Conservation (phyloP, 2,797 vertebrate genomes). For the Ambastaia sidthimunki region DNA sequence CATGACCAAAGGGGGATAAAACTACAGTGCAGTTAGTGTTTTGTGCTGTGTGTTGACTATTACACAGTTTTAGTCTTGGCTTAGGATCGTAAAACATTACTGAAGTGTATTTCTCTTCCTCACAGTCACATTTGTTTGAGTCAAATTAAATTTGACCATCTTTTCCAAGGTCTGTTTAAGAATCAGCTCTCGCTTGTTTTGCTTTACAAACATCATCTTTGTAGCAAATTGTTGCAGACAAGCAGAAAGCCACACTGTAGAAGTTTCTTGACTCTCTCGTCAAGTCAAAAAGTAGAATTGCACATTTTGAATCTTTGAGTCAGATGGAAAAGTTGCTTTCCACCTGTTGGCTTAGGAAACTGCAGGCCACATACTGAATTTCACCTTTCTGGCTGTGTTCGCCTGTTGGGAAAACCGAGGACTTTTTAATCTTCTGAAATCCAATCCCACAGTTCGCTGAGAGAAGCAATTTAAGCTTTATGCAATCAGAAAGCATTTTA, state of each 20-base stretch:
- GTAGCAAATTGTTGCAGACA: neutral
- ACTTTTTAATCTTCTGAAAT: conserved; percentile 44
- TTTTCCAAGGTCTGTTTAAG: neutral
- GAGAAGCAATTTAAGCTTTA: conserved; percentile 43
- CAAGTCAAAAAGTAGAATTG: neutral
- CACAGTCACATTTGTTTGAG: too few relatives aligned
- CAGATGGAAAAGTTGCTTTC: conserved; percentile 22
- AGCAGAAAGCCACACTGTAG: neutral
- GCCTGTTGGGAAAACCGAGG: conserved; percentile 17
- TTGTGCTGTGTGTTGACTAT: too few relatives aligned
- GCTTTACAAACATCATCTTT: neutral
- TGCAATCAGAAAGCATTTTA: conserved; percentile 62
- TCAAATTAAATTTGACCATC: too few relatives aligned
- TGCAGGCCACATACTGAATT: conserved; percentile 21
- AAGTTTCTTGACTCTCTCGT: neutral
- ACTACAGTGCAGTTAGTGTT: too few relatives aligned
- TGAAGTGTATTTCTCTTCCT: too few relatives aligned
- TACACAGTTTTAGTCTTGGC: too few relatives aligned
- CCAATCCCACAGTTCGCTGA: conserved; percentile 24
- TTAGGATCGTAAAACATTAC: too few relatives aligned
- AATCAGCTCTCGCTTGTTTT: neutral
- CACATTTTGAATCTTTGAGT: neutral
- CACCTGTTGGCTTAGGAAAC: conserved; percentile 41
- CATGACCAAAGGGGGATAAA: too few relatives aligned
- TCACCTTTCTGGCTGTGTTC: neutral